These are phyloP conservation scores for Lutjanus erythropterus DNA, from an alignment of 2,113 vertebrate species.

Conservation along the genomic window DNA sequence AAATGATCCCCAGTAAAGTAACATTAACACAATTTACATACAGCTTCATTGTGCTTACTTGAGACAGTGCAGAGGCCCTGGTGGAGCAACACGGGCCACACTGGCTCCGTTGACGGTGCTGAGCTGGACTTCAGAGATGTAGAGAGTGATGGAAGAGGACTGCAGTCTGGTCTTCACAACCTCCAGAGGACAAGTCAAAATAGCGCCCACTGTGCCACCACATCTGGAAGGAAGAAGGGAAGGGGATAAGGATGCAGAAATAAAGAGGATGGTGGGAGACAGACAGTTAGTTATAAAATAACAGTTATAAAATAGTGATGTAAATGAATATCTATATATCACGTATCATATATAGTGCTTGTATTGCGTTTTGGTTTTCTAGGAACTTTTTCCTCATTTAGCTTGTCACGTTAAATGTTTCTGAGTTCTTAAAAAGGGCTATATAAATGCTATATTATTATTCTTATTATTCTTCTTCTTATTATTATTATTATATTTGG, in stretches of 20 bases:
- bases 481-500: neutral
- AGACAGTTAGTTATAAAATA: neutral
- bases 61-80: slow-evolving; percentile 95
- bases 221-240: slow-evolving; percentile 84
- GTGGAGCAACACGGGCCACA: slow-evolving; percentile 91
- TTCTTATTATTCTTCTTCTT: no score
- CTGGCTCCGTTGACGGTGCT: slow-evolving; percentile 92
- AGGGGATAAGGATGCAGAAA: neutral
- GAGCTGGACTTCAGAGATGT: slow-evolving; percentile 96
- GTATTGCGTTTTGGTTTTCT: neutral
- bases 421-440: neutral
- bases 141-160: slow-evolving; percentile 94
- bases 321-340: neutral
- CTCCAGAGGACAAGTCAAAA: slow-evolving; percentile 98
- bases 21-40: neutral
- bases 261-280: neutral
- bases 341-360: neutral
- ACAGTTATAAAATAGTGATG: neutral
- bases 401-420: neutral
- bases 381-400: neutral
- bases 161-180: slow-evolving; percentile 98
- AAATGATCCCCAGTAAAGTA: neutral
- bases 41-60: slow-evolving; percentile 86
- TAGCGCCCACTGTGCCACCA: slow-evolving; percentile 97
- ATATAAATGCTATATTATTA: neutral